Evolutionary conservation across 2,113 vertebrate genomes (phyloP).

Genomic region (Ammodramus savannarum): DNA sequence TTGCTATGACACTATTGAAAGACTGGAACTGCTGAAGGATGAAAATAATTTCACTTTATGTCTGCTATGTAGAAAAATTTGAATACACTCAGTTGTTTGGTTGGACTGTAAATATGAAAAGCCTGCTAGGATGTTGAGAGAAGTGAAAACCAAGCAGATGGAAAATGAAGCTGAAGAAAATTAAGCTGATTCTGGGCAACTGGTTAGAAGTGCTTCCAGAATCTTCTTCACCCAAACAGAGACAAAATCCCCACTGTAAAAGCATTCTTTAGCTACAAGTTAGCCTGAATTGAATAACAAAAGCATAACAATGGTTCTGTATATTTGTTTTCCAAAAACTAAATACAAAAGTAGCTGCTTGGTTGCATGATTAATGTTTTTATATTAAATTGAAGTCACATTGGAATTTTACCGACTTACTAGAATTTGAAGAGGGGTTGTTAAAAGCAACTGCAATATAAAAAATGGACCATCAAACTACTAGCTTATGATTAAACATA

Average conservation of each 20-base stretch:
- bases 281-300: not conserved
- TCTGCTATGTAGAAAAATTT: conserved; percentile 21
- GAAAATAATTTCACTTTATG: conserved; percentile 52
- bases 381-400: not conserved
- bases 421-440: not conserved
- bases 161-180: conserved; percentile 17
- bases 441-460: not conserved
- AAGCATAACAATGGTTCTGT: not conserved
- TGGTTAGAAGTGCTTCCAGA: not conserved
- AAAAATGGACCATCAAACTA: not conserved
- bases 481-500: not conserved
- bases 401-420: not conserved
- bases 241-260: not conserved
- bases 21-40: conserved; percentile 30
- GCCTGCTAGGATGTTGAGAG: not conserved
- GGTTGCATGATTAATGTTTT: not conserved
- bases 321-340: not conserved
- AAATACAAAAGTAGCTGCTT: not conserved
- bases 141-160: not conserved
- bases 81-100: conserved; percentile 36
- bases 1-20: conserved; percentile 1
- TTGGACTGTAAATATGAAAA: conserved; percentile 6
- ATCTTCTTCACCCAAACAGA: not conserved
- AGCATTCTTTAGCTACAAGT: not conserved
- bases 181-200: not conserved